Conservation (phyloP, 2,113 vertebrate species). For the Scopus umbretta region DNA sequence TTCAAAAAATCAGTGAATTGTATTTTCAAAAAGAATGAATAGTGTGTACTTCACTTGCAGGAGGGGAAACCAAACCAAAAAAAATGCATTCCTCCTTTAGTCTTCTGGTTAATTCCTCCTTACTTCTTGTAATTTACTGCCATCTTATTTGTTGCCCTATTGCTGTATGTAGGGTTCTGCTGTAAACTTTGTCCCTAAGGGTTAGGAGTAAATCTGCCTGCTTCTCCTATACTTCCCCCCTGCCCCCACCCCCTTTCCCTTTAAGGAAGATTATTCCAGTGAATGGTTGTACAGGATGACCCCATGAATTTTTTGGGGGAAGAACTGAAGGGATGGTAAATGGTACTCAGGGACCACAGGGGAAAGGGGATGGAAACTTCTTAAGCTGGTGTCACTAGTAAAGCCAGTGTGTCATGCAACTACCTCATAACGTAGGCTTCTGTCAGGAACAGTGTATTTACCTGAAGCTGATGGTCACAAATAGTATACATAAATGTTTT, state of each 20-base stretch:
- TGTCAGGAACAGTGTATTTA: not conserved
- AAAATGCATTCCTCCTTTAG: not conserved
- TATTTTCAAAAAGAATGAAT: not conserved
- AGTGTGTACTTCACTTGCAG: not conserved
- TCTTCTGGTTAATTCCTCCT: not conserved
- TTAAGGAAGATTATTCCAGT: not conserved
- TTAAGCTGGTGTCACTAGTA: not conserved
- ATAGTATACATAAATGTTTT: not conserved
- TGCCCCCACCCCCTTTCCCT: not conserved
- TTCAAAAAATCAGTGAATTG: not conserved
- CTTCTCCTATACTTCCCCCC: not conserved
- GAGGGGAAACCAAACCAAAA: not conserved
- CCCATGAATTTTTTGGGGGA: accelerated
- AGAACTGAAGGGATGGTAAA: not conserved
- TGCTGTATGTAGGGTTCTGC: not conserved
- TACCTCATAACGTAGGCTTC: not conserved
- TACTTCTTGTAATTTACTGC: not conserved
- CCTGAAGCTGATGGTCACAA: not conserved
- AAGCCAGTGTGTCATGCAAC: not conserved
- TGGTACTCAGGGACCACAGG: not conserved
- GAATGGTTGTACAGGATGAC: not conserved
- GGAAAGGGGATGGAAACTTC: not conserved
- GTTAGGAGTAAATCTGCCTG: not conserved
- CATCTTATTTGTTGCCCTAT: not conserved
- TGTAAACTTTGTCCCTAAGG: not conserved